A percentile compares a stretch with the other conserved stretches of the same genome.
Conservation (phyloP, 2,888 invertebrate genomes). For the Dioctria rufipes region DNA sequence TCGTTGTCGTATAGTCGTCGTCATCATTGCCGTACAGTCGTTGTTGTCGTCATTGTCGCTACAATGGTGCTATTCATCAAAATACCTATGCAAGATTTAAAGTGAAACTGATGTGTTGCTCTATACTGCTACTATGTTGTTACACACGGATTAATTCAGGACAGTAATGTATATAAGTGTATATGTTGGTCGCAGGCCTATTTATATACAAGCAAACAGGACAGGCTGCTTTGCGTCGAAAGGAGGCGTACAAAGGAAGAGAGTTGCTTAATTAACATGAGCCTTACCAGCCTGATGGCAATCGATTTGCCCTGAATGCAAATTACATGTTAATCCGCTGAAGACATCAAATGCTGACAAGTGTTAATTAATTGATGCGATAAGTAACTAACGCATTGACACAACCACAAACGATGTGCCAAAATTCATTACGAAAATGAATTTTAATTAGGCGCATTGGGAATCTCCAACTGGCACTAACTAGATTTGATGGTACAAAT, state of each 20-base stretch:
- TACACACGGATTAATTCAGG: too few relatives aligned
- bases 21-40: too few relatives aligned
- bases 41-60: too few relatives aligned
- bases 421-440: constrained; percentile 52
- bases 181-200: not conserved
- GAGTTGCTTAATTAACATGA: constrained; percentile 37
- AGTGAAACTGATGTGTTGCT: not conserved
- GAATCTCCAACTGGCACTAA: constrained; percentile 14
- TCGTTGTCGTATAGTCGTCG: too few relatives aligned
- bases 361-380: constrained; percentile 55
- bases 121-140: too few relatives aligned
- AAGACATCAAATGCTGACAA: constrained; percentile 52
- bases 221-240: not conserved
- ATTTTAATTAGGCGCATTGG: constrained; percentile 50
- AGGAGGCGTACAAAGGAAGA: constrained; percentile 5
- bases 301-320: constrained; percentile 50
- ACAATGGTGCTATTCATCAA: constrained; percentile 4
- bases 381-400: constrained; percentile 52
- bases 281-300: constrained; percentile 34
- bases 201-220: not conserved
- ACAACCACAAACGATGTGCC: constrained; percentile 46
- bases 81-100: constrained; percentile 26
- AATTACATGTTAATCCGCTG: constrained; percentile 54
- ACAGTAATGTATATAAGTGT: not conserved
- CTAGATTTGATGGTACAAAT: constrained; percentile 47